phyloP scores from a whole-genome alignment of 1,140 invertebrate genomes.

The Oreohelix idahoensis region DNA sequence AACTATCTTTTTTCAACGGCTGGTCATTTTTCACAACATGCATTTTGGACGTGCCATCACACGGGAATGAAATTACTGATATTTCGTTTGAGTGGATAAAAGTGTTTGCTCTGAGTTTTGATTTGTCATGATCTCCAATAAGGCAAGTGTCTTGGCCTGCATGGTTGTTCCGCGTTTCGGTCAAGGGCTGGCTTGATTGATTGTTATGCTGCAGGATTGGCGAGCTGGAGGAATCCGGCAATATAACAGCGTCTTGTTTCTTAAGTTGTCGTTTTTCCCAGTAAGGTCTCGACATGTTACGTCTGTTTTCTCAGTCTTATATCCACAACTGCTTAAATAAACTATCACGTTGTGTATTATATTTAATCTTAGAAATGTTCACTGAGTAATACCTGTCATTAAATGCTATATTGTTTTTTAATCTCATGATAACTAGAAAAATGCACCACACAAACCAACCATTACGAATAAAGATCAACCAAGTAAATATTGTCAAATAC shows the following conservation, averaged over 20 bases:
- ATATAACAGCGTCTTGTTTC: neutral
- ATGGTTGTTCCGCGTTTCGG: neutral
- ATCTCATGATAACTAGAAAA: too few relatives aligned
- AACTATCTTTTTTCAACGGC: neutral
- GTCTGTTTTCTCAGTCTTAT: too few relatives aligned
- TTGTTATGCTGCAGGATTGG: neutral
- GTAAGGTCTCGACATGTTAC: neutral
- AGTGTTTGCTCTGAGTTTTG: neutral
- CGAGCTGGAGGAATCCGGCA: neutral
- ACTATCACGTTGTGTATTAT: too few relatives aligned
- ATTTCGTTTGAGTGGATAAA: neutral
- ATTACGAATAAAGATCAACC: too few relatives aligned
- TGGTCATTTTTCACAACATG: neutral
- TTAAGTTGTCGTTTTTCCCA: conserved; percentile 5
- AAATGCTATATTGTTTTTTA: too few relatives aligned
- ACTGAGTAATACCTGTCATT: too few relatives aligned
- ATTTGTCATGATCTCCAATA: neutral
- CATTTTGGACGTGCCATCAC: neutral
- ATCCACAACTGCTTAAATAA: too few relatives aligned
- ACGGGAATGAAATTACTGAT: neutral
- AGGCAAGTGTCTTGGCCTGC: neutral
- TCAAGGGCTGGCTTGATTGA: neutral
- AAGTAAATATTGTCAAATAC: too few relatives aligned
- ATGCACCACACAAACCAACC: too few relatives aligned
- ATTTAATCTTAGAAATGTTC: too few relatives aligned